Evolutionary conservation across 2,797 vertebrate species (phyloP).

Genomic region (Onychomys arenicola): DNA sequence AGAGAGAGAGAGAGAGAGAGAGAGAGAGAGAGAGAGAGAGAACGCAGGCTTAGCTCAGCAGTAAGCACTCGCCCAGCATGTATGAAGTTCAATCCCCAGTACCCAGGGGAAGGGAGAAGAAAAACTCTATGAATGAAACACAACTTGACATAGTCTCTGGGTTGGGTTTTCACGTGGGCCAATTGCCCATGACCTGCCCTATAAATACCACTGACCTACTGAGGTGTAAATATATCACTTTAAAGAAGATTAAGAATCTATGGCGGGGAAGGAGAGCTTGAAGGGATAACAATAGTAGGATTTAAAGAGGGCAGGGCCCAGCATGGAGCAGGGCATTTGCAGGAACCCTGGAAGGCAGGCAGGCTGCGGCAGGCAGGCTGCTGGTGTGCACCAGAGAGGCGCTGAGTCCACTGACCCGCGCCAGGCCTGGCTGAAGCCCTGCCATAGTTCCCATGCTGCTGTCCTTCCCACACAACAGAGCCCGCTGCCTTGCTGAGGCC

Average conservation of each 20-base stretch:
- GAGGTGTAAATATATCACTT: constrained; percentile 61
- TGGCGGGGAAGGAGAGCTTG: constrained; percentile 66
- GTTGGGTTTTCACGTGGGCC: constrained; percentile 63
- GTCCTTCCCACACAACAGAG: background rate
- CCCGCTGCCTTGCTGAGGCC: background rate
- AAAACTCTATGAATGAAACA: background rate
- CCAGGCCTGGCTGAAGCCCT: background rate
- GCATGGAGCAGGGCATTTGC: constrained; percentile 38
- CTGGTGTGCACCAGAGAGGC: background rate
- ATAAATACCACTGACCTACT: constrained; percentile 82
- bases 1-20: background rate
- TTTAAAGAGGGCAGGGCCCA: constrained; percentile 53
- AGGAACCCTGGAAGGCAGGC: background rate
- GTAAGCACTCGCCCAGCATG: background rate
- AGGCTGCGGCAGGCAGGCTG: no score
- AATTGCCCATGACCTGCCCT: constrained; percentile 82
- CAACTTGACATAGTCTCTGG: background rate
- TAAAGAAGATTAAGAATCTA: constrained; percentile 87
- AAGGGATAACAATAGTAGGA: background rate
- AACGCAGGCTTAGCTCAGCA: background rate
- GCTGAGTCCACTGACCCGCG: background rate
- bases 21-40: background rate
- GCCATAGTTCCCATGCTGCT: fast-evolving
- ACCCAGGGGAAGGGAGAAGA: no score
- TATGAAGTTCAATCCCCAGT: background rate